A percentile compares a stretch with the other conserved stretches of the same genome.
These are phyloP conservation scores for human (Homo sapiens) DNA, from an alignment of 2,113 vertebrate species.

Conservation along the genomic window GRCh38 chr18:25695001-25695500, in stretches of 20 bases:
- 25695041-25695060: not conserved
- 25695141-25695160: not conserved
- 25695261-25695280: not conserved
- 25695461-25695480: not conserved
- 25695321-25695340: not conserved
- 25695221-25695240: not conserved
- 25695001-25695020: not conserved
- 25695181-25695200: not conserved
- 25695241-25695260: not conserved
- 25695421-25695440: not conserved
- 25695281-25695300: not conserved
- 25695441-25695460: not conserved
- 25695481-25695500: accelerated
- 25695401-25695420: accelerated
- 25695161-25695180: not conserved
- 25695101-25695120: too few species aligned
- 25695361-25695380: not conserved
- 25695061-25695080: not conserved
- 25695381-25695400: not conserved
- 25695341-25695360: not conserved
- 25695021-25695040: not conserved
- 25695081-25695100: not conserved
- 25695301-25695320: not conserved
- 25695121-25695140: not conserved
- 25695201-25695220: not conserved